Evolutionary conservation across 2,797 vertebrate species (phyloP), one percentile per base, ranked within the genome.

Genomic region (Neosilurus hyrtlii): DNA sequence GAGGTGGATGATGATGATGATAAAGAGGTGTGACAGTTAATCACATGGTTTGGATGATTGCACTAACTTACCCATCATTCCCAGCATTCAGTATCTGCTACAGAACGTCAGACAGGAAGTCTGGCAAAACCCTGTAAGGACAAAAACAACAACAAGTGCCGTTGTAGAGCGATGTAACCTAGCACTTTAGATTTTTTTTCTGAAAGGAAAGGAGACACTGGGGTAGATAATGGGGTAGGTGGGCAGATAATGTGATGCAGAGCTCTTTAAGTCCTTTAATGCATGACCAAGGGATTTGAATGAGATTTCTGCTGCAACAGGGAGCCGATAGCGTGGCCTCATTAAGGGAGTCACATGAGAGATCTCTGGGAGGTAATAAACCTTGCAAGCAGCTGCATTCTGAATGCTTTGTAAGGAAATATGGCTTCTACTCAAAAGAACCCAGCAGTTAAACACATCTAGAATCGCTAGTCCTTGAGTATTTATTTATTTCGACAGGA

Each of bases 311-410:
- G 30, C 57, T 61, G 26, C 26, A 76, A 76, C 56, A 43, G 56
- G 56, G 57, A 76, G 56, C 30, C 11, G 5, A 59, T n/a, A 2
- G 35, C 43, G 26, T 14, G 30, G 43, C 73, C 30, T 61, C 56
- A 61, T 76, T 76, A 61, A 76, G 2, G 22, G 20, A 61, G 56
- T 59, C 72, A 75, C 54, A 75, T 75, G 72, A 75, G 72, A 75
- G 72, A 56, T 12, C 24, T 76, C 59, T 76, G 18, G 30, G 57
- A 43, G 20, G 18, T 76, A 76, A 76, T 76, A 61, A 76, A 76
- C 74, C 30, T 61, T 61, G 35, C 12, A 76, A 76, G 11, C 56
- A 76, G 74, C 9, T 76, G 74, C 30, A 61, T 76, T 61, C 35
- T 37, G 11, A 61, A 37, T 61, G 56, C 74, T 76, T 37, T 76